These are phyloP conservation scores for Leistus spinibarbis DNA, from an alignment of 2,888 invertebrate species.

Conservation along the genomic window DNA sequence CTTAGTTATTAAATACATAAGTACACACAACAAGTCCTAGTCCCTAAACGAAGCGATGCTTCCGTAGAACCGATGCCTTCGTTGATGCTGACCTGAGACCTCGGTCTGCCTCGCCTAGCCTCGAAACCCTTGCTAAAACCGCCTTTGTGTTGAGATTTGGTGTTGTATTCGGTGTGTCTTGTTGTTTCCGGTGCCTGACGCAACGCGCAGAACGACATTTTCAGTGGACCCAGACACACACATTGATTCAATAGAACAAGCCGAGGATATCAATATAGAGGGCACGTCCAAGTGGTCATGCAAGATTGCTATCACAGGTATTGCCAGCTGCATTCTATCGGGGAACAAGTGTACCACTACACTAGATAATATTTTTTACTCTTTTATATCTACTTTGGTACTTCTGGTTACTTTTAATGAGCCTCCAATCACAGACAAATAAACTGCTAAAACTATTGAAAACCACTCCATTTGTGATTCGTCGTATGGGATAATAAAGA, in stretches of 20 bases:
- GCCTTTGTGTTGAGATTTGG: slow-evolving; percentile 39
- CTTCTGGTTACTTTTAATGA: not conserved
- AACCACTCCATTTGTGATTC: not conserved
- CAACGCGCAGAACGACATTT: slow-evolving; percentile 87
- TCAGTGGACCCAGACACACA: slow-evolving; percentile 97
- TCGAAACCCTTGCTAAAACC: not conserved
- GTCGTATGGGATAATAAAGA: not conserved
- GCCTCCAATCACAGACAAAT: not conserved
- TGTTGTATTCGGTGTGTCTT: slow-evolving; percentile 54
- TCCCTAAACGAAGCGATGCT: not conserved
- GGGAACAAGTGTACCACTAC: slow-evolving; percentile 43
- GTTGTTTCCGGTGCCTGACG: slow-evolving; percentile 56
- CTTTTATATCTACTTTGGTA: not conserved
- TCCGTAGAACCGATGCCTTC: not conserved
- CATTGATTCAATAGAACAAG: slow-evolving; percentile 97
- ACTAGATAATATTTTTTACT: no score
- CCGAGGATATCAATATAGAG: slow-evolving; percentile 96
- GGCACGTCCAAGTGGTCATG: slow-evolving; percentile 99
- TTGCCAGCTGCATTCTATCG: slow-evolving; percentile 60
- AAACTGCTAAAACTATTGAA: not conserved
- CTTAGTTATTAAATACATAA: not conserved
- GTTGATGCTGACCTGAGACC: not conserved
- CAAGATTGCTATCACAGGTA: slow-evolving; percentile 99
- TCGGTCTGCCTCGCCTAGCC: not conserved
- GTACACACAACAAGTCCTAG: not conserved